Evolutionary conservation across 1,140 invertebrate species (phyloP).

Genomic region (Pentalonia nigronervosa): DNA sequence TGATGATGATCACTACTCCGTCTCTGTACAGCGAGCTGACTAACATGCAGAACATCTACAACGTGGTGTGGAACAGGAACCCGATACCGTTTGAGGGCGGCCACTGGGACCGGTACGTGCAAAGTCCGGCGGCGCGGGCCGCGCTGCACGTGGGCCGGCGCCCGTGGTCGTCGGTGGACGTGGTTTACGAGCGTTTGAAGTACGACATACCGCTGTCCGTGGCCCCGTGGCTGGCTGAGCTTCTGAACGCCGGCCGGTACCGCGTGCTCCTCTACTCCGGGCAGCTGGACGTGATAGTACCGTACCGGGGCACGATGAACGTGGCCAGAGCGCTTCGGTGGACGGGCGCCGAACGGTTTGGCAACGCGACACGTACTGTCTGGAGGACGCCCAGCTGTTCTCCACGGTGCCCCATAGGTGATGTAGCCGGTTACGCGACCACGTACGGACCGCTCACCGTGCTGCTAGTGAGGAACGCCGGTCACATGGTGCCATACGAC

Average conservation of each 20-base stretch:
- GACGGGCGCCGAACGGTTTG: slow-evolving; percentile 72
- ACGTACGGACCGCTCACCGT: slow-evolving; percentile 72
- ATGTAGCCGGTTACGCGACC: slow-evolving; percentile 61
- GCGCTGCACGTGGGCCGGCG: slow-evolving; percentile 85
- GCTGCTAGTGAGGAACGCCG: slow-evolving; percentile 81
- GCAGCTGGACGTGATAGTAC: slow-evolving; percentile 84
- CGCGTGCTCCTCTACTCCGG: slow-evolving; percentile 77
- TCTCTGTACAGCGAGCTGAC: slow-evolving; percentile 77
- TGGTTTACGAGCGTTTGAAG: slow-evolving; percentile 74
- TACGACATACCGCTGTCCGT: slow-evolving; percentile 85
- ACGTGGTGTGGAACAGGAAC: slow-evolving; percentile 69
- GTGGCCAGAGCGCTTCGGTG: slow-evolving; percentile 73
- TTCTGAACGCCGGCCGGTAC: slow-evolving; percentile 70
- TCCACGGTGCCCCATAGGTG: neutral
- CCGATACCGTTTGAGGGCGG: slow-evolving; percentile 1
- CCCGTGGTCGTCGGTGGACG: slow-evolving; percentile 64
- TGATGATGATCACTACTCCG: neutral
- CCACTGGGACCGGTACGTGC: slow-evolving; percentile 66
- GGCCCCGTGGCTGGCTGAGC: slow-evolving; percentile 75
- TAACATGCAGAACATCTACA: slow-evolving; percentile 80
- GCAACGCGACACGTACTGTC: slow-evolving; percentile 67
- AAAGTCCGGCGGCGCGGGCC: slow-evolving; percentile 61
- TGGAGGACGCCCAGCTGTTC: slow-evolving; percentile 54
- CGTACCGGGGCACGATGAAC: slow-evolving; percentile 79
- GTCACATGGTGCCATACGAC: slow-evolving; percentile 84